Conservation (phyloP, 2,113 vertebrate species). For the Zapus hudsonius region DNA sequence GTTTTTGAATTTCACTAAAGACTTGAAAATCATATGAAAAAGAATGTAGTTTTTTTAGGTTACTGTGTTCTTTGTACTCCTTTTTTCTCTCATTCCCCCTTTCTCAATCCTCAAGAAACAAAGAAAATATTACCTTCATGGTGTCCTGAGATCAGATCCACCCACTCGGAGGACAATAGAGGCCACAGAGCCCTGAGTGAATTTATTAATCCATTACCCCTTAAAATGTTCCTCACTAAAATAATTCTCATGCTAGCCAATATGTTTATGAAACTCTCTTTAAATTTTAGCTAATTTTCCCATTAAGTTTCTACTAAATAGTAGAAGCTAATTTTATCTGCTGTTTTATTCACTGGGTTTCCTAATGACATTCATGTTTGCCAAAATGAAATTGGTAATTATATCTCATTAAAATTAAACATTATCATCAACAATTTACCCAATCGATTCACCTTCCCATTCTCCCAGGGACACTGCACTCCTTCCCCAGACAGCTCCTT, state of each 20-base stretch:
- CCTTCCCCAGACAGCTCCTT: not conserved
- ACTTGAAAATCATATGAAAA: not conserved
- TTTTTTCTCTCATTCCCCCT: not conserved
- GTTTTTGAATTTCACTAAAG: not conserved
- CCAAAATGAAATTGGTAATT: not conserved
- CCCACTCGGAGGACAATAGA: no score
- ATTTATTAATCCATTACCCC: not conserved
- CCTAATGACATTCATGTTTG: not conserved
- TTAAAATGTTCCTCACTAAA: not conserved
- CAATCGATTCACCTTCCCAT: not conserved
- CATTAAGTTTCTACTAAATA: not conserved
- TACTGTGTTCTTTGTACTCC: not conserved
- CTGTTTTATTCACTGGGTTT: not conserved
- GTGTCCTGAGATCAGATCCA: no score
- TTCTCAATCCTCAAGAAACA: not conserved
- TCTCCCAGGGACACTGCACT: not conserved
- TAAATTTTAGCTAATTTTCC: not conserved
- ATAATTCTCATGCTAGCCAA: not conserved
- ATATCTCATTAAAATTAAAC: not conserved
- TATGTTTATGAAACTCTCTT: not conserved
- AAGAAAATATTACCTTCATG: not conserved
- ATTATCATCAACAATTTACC: not conserved
- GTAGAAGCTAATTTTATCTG: not conserved
- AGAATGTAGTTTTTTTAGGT: not conserved
- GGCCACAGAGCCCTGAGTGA: not conserved